A percentile compares a stretch with the other conserved stretches of the same genome.
phyloP scores from a whole-genome alignment of 2,113 vertebrate species.

The Odocoileus virginianus region DNA sequence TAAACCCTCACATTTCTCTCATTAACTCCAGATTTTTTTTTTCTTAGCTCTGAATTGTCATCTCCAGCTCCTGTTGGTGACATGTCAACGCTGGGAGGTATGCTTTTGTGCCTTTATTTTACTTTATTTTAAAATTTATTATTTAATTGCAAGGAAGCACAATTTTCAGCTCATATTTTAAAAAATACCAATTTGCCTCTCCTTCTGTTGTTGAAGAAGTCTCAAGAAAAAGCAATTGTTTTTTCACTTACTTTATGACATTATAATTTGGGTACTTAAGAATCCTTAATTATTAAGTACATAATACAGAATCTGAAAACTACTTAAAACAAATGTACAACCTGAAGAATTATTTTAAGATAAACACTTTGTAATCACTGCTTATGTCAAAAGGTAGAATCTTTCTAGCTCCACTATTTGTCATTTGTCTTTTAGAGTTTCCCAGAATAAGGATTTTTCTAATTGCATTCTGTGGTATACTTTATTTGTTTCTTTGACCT shows the following conservation, averaged over 20 bases:
- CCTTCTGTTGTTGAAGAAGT: not conserved
- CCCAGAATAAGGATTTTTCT: not conserved
- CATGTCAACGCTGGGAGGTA: conserved; percentile 79
- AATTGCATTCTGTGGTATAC: not conserved
- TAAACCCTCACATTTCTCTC: conserved; percentile 22
- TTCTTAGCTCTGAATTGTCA: conserved; percentile 68
- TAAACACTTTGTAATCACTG: not conserved
- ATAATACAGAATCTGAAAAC: not conserved
- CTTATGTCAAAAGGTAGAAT: not conserved
- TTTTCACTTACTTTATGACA: not conserved
- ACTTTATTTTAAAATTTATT: conserved; percentile 1
- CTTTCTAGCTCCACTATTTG: not conserved
- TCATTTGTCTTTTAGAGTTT: not conserved
- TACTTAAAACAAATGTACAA: not conserved
- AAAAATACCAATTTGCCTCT: not conserved
- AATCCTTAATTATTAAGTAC: not conserved
- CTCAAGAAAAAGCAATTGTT: not conserved
- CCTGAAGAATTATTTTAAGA: not conserved
- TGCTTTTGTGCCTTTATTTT: conserved; percentile 50
- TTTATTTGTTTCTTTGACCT: conserved; percentile 1
- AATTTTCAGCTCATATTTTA: not conserved
- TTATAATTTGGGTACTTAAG: not conserved
- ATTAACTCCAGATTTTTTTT: conserved; percentile 41
- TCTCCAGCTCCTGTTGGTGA: conserved; percentile 67
- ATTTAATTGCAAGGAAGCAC: not conserved